phyloP scores from a whole-genome alignment of 2,113 vertebrate species.

The Psittacara wagleri region DNA sequence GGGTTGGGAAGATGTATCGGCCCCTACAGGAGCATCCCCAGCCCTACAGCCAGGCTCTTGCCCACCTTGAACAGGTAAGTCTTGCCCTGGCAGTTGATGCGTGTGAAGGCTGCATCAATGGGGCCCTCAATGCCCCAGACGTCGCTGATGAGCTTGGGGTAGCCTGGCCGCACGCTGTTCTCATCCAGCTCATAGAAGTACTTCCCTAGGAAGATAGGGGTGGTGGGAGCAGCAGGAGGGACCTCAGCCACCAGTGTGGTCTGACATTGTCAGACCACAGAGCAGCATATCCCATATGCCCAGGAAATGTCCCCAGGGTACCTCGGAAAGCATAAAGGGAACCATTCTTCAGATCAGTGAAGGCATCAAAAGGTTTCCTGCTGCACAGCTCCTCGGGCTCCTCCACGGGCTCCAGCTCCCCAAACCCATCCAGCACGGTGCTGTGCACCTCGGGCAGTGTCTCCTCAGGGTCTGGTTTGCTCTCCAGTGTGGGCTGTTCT shows the following conservation, averaged over 20 bases:
- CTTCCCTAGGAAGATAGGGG: constrained; percentile 73
- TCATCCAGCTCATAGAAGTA: constrained; percentile 90
- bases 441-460: accelerated
- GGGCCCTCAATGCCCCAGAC: constrained; percentile 92
- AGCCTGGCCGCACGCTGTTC: constrained; percentile 80
- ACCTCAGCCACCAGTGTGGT: accelerated
- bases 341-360: constrained; percentile 91
- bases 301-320: constrained; percentile 24
- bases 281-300: accelerated
- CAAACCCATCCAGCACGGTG: accelerated
- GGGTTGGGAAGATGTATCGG: too few relatives aligned
- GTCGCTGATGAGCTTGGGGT: constrained; percentile 90
- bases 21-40: neutral
- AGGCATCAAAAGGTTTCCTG: constrained; percentile 85
- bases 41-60: neutral
- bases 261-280: accelerated
- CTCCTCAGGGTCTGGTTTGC: accelerated
- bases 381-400: constrained; percentile 78
- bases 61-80: constrained; percentile 94
- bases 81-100: constrained; percentile 96
- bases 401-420: accelerated
- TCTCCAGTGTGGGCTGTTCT: accelerated
- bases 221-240: neutral
- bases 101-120: constrained; percentile 93
- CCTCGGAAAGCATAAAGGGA: constrained; percentile 93